Evolutionary conservation across 2,797 vertebrate species (phyloP).

Genomic region (Diplodus sargus): DNA sequence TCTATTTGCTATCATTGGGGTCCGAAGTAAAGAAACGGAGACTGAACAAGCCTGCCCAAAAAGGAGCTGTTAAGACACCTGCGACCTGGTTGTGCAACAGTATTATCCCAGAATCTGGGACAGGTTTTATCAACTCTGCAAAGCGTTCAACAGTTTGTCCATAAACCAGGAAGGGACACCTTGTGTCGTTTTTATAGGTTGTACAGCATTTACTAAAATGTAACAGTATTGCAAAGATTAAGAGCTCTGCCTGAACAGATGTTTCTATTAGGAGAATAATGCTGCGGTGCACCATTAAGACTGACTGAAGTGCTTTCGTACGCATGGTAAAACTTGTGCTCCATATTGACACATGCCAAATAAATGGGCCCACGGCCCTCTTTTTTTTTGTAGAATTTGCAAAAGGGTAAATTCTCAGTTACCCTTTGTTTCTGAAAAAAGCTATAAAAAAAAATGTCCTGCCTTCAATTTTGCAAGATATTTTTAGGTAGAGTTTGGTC

Average conservation of each 20-base stretch:
- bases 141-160: background rate
- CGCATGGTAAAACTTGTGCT: background rate
- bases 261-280: background rate
- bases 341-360: background rate
- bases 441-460: no score
- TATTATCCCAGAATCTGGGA: background rate
- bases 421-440: no score
- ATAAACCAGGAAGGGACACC: background rate
- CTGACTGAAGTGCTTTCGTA: background rate
- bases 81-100: background rate
- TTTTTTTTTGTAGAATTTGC: background rate
- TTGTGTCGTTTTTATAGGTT: background rate
- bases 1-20: background rate
- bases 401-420: background rate
- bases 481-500: background rate
- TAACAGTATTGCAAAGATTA: background rate
- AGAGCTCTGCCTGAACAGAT: background rate
- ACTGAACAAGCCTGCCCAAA: constrained; percentile 16
- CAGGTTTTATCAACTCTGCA: background rate
- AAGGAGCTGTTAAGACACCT: background rate
- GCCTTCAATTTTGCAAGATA: background rate
- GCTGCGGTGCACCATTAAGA: background rate
- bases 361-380: background rate
- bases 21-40: constrained; percentile 13
- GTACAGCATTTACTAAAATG: background rate